Conservation (phyloP, 2,888 invertebrate species). For the Tholera decimalis region DNA sequence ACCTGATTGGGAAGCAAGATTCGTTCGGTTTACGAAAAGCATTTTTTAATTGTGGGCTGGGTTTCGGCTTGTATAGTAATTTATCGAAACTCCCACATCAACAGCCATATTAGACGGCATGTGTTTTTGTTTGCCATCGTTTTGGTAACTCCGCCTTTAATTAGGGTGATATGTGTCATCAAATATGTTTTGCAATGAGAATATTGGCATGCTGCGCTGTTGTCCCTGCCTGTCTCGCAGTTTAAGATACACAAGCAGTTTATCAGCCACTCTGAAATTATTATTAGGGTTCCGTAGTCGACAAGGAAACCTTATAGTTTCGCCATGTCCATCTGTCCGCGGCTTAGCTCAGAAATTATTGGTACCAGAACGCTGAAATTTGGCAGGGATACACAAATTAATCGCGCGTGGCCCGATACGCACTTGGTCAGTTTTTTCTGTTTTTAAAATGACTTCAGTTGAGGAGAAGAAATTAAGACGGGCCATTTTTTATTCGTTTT, state of each 20-base stretch:
- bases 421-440: too few species aligned
- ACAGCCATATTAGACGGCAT: conserved; percentile 46
- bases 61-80: conserved; percentile 50
- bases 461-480: too few species aligned
- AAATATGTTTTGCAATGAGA: background rate
- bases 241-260: background rate
- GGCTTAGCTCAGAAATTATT: too few species aligned
- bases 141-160: conserved; percentile 47
- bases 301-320: too few species aligned
- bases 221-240: background rate
- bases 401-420: too few species aligned
- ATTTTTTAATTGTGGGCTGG: conserved; percentile 57
- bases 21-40: conserved; percentile 39
- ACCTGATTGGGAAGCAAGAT: conserved; percentile 58
- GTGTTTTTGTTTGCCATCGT: conserved; percentile 31
- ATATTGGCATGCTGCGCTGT: background rate
- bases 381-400: too few species aligned
- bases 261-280: background rate
- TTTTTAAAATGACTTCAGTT: too few species aligned
- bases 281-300: too few species aligned
- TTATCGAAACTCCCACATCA: conserved; percentile 59
- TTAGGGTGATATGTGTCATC: conserved; percentile 15
- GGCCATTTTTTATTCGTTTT: too few species aligned
- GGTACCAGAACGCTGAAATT: too few species aligned
- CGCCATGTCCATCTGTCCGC: too few species aligned